A percentile compares a stretch with the other conserved stretches of the same genome.
phyloP scores from a whole-genome alignment of 2,888 invertebrate genomes.

The Malthinus seriepunctatus region DNA sequence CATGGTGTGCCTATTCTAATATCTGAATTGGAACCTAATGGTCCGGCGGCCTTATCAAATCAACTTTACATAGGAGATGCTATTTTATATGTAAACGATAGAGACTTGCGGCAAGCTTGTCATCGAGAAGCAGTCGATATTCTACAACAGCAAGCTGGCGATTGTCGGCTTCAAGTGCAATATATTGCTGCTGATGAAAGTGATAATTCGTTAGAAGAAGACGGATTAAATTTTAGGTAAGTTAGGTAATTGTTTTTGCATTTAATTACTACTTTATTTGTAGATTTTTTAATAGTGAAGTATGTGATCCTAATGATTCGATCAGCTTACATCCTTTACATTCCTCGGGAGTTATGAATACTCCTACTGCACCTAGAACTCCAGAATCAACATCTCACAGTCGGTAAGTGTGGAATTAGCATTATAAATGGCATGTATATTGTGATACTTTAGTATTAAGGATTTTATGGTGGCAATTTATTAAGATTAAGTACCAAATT shows the following conservation, averaged over 20 bases:
- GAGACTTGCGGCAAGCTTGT: conserved; percentile 75
- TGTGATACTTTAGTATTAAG: conserved; percentile 6
- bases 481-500: background rate
- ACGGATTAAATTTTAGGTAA: conserved; percentile 59
- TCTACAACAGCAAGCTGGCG: conserved; percentile 76
- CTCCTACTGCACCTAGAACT: conserved; percentile 69
- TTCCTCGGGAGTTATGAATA: conserved; percentile 58
- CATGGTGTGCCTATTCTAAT: conserved; percentile 86
- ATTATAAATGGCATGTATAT: background rate
- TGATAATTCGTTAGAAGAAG: conserved; percentile 67
- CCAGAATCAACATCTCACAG: conserved; percentile 58
- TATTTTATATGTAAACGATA: conserved; percentile 78
- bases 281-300: conserved; percentile 57
- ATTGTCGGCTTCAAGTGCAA: conserved; percentile 76
- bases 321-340: conserved; percentile 46
- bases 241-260: conserved; percentile 14
- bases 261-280: conserved; percentile 34
- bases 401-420: conserved; percentile 48
- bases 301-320: conserved; percentile 49
- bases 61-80: conserved; percentile 83
- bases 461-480: conserved; percentile 2
- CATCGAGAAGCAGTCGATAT: conserved; percentile 83
- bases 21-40: conserved; percentile 78
- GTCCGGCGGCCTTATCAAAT: conserved; percentile 75
- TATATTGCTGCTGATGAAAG: conserved; percentile 73